A percentile compares a stretch with the other conserved stretches of the same genome.
These are phyloP conservation scores for Sphenodon punctatus DNA, from an alignment of 2,797 vertebrate species.

Conservation along the genomic window DNA sequence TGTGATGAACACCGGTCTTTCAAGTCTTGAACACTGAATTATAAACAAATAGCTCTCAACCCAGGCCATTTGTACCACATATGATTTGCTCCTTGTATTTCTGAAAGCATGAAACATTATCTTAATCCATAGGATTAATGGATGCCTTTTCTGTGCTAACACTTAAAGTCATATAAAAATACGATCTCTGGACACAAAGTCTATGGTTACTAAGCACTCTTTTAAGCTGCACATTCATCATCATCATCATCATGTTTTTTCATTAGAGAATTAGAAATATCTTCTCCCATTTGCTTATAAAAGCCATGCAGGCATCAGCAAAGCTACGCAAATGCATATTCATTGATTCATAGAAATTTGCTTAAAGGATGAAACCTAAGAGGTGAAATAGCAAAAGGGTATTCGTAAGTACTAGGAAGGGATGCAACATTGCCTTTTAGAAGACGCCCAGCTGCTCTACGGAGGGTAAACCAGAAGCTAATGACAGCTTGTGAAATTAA, in stretches of 20 bases:
- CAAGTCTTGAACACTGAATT: background rate
- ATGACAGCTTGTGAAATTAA: too few species aligned
- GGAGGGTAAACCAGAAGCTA: too few species aligned
- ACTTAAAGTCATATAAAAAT: background rate
- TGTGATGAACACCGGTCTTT: background rate
- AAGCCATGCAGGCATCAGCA: background rate
- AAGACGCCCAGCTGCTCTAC: too few species aligned
- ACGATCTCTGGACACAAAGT: rapidly evolving
- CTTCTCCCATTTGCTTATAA: background rate
- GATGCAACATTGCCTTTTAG: too few species aligned
- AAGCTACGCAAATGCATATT: background rate
- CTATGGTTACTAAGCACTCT: background rate
- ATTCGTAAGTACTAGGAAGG: background rate
- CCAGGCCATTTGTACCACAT: background rate
- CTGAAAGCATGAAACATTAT: rapidly evolving
- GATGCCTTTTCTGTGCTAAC: background rate
- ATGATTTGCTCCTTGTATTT: background rate
- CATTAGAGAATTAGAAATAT: background rate
- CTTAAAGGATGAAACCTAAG: background rate
- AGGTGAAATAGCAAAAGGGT: background rate
- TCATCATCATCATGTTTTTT: background rate
- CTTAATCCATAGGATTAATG: background rate
- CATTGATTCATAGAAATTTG: background rate
- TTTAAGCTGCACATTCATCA: background rate
- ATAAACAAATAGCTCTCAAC: background rate